Evolutionary conservation across 2,888 invertebrate genomes (phyloP).

Genomic region (Pycnomerus fuliginosus): DNA sequence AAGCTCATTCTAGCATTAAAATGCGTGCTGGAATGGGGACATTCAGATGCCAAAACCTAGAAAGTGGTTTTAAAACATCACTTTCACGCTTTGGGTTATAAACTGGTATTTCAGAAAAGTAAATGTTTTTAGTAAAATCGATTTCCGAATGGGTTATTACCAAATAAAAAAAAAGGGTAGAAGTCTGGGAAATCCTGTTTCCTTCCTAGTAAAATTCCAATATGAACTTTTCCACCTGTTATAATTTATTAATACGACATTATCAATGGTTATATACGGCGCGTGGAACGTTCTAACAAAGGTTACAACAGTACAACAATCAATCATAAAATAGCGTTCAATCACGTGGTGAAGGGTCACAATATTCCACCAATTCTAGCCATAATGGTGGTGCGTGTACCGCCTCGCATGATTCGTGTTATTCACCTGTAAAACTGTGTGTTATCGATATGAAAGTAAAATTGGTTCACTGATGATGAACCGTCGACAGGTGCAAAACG

Average conservation of each 20-base stretch:
- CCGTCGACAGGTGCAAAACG: constrained; percentile 4
- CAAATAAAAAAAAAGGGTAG: no score
- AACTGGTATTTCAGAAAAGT: no score
- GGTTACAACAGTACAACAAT: constrained; percentile 31
- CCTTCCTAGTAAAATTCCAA: constrained; percentile 23
- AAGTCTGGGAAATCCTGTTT: constrained; percentile 12
- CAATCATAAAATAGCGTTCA: constrained; percentile 40
- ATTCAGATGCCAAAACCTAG: no score
- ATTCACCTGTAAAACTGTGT: constrained; percentile 36
- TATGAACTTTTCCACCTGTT: constrained; percentile 32
- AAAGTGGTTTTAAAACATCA: no score
- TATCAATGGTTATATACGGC: constrained; percentile 22
- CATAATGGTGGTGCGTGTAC: constrained; percentile 30
- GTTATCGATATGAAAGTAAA: constrained; percentile 36
- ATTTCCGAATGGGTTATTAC: no score
- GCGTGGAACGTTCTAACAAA: constrained; percentile 15
- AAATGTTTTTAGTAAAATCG: no score
- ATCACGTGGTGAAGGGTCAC: constrained; percentile 38
- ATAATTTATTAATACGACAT: constrained; percentile 27
- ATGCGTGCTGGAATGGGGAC: no score
- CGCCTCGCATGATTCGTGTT: constrained; percentile 40
- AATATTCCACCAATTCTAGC: constrained; percentile 17
- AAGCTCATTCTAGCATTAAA: no score
- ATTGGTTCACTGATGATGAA: constrained; percentile 23
- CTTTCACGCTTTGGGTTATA: no score